Conservation (phyloP, 1,140 invertebrate species). For the Macrobrachium nipponense region DNA sequence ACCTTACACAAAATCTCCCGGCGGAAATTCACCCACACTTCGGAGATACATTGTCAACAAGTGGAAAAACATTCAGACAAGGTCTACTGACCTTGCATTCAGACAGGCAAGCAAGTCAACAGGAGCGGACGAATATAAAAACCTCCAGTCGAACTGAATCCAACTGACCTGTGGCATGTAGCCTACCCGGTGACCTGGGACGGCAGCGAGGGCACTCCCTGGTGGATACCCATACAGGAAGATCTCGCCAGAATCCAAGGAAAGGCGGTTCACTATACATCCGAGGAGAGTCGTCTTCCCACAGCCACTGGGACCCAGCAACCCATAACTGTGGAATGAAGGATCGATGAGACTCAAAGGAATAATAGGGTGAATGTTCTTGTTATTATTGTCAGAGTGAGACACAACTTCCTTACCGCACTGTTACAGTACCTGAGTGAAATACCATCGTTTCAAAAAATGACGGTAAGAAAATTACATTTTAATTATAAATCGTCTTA, state of each 20-base stretch:
- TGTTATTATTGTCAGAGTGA: neutral
- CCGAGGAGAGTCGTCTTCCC: constrained; percentile 88
- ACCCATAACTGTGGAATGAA: constrained; percentile 74
- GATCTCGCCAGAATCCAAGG: constrained; percentile 85
- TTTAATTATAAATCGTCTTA: too few species aligned
- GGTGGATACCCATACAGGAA: constrained; percentile 88
- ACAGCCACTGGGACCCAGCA: constrained; percentile 87
- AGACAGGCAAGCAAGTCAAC: neutral
- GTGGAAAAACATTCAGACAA: too few species aligned
- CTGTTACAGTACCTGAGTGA: neutral
- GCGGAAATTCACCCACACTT: too few species aligned
- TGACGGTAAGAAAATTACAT: too few species aligned
- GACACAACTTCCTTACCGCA: neutral
- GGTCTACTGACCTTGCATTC: too few species aligned
- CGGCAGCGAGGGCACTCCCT: constrained; percentile 80
- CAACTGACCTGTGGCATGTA: constrained; percentile 79
- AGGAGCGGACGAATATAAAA: constrained; percentile 2
- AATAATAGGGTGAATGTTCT: neutral
- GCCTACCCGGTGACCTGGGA: constrained; percentile 85
- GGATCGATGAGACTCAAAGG: constrained; percentile 65
- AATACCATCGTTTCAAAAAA: too few species aligned
- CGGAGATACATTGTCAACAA: too few species aligned
- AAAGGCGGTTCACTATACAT: constrained; percentile 86
- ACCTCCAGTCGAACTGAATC: neutral
- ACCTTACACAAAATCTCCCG: too few species aligned